phyloP scores from a whole-genome alignment of 2,797 vertebrate species.

The Aselliscus stoliczkanus region DNA sequence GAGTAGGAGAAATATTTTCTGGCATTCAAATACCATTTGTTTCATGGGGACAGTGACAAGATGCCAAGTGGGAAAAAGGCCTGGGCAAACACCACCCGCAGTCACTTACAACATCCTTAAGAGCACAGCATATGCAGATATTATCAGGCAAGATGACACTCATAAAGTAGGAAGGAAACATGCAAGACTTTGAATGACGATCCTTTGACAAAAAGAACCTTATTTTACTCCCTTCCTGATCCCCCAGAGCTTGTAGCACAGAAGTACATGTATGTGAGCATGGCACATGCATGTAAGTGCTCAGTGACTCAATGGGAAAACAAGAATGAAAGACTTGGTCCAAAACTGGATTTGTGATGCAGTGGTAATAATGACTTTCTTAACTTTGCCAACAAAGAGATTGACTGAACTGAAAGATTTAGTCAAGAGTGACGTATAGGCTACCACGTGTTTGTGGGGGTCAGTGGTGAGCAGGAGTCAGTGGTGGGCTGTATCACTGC shows the following conservation, averaged over 20 bases:
- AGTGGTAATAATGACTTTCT: neutral
- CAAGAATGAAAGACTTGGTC: neutral
- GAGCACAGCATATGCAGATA: neutral
- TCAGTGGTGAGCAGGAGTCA: neutral
- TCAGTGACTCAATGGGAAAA: neutral
- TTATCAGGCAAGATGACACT: neutral
- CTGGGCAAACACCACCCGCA: neutral
- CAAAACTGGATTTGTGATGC: neutral
- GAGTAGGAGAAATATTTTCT: neutral
- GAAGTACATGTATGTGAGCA: neutral
- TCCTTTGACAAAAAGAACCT: neutral
- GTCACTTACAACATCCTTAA: neutral
- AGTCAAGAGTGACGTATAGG: neutral
- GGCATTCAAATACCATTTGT: neutral
- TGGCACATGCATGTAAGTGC: neutral
- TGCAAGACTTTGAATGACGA: neutral
- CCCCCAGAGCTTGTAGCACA: neutral
- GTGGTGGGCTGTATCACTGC: neutral
- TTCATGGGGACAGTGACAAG: neutral
- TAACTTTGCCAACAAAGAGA: neutral
- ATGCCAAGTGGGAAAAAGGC: neutral
- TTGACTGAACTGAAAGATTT: neutral
- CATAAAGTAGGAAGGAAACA: neutral
- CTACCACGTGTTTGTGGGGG: neutral
- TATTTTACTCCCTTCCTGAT: neutral